A percentile compares a stretch with the other conserved stretches of the same genome.
Conservation (phyloP, 1,140 invertebrate species). For the Bactericera cockerelli region DNA sequence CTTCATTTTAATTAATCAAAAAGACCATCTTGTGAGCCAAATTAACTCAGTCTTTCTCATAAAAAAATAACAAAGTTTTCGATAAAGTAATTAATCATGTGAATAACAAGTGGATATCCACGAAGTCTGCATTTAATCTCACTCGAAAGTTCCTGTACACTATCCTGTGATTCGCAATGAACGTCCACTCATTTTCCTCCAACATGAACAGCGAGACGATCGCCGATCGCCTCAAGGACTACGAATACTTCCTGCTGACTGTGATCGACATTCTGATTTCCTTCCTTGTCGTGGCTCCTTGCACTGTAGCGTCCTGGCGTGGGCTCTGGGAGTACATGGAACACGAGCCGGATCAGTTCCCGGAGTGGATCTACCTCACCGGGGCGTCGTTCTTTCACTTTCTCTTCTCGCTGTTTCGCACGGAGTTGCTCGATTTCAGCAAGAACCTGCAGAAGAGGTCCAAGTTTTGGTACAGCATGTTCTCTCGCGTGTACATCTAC, state of each 20-base stretch:
- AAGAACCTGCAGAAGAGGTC: not conserved
- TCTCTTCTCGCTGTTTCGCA: conserved; percentile 14
- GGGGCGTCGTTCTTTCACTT: conserved; percentile 14
- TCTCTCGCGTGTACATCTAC: conserved; percentile 34
- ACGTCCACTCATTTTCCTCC: no score
- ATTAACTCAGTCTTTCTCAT: no score
- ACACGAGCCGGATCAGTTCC: conserved; percentile 37
- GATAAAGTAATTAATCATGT: no score
- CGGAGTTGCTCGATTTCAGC: not conserved
- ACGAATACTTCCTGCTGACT: conserved; percentile 20
- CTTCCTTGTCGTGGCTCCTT: conserved; percentile 50
- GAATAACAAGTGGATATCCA: no score
- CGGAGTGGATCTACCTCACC: conserved; percentile 14
- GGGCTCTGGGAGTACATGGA: conserved; percentile 66
- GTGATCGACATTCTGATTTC: conserved; percentile 54
- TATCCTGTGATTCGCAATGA: no score
- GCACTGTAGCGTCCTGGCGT: conserved; percentile 71
- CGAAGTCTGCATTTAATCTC: no score
- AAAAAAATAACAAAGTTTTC: no score
- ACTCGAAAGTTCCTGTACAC: no score
- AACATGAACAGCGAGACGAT: not conserved
- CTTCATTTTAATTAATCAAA: no score
- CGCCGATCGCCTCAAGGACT: not conserved
- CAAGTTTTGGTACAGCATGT: conserved; percentile 3
- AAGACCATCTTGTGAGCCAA: no score